These are phyloP conservation scores for Sebastes taczanowskii DNA, from an alignment of 2,797 vertebrate genomes.

Conservation along the genomic window DNA sequence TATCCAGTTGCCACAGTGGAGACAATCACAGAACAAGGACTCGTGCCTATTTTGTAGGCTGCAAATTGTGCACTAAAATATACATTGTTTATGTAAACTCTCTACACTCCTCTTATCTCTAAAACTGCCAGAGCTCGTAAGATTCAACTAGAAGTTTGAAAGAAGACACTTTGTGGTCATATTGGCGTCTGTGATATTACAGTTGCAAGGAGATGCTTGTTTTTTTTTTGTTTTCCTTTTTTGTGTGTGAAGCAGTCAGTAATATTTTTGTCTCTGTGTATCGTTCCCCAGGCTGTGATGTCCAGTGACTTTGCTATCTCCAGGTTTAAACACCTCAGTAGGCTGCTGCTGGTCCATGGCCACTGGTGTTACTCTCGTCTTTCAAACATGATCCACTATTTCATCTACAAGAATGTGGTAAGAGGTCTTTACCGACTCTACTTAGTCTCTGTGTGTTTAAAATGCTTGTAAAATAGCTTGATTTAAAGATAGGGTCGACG, in stretches of 20 bases:
- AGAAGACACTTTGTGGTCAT: background rate
- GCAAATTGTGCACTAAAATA: background rate
- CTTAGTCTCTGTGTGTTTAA: background rate
- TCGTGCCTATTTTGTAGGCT: too few species aligned
- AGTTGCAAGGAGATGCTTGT: background rate
- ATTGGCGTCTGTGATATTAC: background rate
- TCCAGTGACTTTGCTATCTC: conserved; percentile 96
- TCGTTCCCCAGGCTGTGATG: conserved; percentile 90
- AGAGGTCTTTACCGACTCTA: conserved; percentile 43
- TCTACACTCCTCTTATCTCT: background rate
- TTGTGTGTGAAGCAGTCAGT: background rate
- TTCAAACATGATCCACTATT: conserved; percentile 95
- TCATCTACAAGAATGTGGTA: conserved; percentile 98
- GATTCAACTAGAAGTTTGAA: background rate
- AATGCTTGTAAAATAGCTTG: background rate
- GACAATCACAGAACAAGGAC: background rate
- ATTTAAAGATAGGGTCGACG: background rate
- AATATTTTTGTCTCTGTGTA: background rate
- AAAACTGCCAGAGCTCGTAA: background rate
- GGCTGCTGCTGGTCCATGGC: conserved; percentile 93
- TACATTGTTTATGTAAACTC: background rate
- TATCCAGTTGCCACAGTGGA: background rate
- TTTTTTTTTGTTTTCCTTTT: background rate
- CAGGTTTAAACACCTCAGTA: conserved; percentile 90
- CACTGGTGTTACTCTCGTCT: conserved; percentile 94